Evolutionary conservation across 2,888 invertebrate species (phyloP).

Genomic region (Hemaris fuciformis): DNA sequence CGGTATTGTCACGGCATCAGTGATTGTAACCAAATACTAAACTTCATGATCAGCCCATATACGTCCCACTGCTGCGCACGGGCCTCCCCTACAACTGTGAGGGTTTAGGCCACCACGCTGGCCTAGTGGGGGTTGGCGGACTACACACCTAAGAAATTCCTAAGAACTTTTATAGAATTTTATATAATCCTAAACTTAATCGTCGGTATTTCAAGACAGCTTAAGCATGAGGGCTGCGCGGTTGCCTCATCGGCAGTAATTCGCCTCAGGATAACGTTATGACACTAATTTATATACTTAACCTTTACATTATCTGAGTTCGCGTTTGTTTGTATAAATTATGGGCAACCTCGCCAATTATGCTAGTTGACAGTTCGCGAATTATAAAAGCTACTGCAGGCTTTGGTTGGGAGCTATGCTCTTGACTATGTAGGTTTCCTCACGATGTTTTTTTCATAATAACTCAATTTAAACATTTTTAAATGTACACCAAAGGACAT

Average conservation of each 20-base stretch:
- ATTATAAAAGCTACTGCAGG: neutral
- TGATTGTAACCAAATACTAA: too few species aligned
- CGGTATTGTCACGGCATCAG: too few species aligned
- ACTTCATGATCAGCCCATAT: too few species aligned
- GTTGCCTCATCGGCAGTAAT: slow-evolving; percentile 2
- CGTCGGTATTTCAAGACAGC: neutral
- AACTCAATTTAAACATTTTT: too few species aligned
- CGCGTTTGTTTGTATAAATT: slow-evolving; percentile 6
- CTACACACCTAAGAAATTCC: too few species aligned
- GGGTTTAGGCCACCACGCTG: too few species aligned
- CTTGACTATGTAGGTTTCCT: neutral
- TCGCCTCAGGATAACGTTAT: slow-evolving; percentile 18
- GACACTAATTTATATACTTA: slow-evolving; percentile 25
- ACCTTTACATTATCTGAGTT: slow-evolving; percentile 17
- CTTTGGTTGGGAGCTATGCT: neutral
- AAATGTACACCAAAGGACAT: too few species aligned
- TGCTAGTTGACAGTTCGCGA: neutral
- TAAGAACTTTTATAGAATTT: too few species aligned
- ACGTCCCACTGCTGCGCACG: too few species aligned
- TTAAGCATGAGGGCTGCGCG: neutral
- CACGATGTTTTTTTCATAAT: neutral
- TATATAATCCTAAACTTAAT: too few species aligned
- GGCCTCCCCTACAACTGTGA: too few species aligned
- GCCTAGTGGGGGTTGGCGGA: too few species aligned
- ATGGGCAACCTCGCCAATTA: neutral